Evolutionary conservation across 2,113 vertebrate species (phyloP).

Genomic region (cat (Felis catus)): F.catus_Fca126_mat1.0 CM031412.1:134985001-134985500

Average conservation of each 20-base stretch:
- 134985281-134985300: not conserved
- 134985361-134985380: not conserved
- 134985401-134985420: not conserved
- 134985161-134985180: not conserved
- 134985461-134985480: not conserved
- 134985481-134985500: not conserved
- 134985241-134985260: too few relatives aligned
- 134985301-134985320: not conserved
- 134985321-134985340: not conserved
- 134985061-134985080: not conserved
- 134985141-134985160: not conserved
- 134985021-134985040: not conserved
- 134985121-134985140: not conserved
- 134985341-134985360: not conserved
- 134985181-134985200: not conserved
- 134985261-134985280: not conserved
- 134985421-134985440: not conserved
- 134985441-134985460: not conserved
- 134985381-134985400: not conserved
- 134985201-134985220: not conserved
- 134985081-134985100: not conserved
- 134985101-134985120: not conserved
- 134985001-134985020: not conserved
- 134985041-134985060: not conserved
- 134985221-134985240: not conserved